These are phyloP conservation scores for Penaeus vannamei DNA, from an alignment of 1,140 invertebrate species.

Conservation along the genomic window DNA sequence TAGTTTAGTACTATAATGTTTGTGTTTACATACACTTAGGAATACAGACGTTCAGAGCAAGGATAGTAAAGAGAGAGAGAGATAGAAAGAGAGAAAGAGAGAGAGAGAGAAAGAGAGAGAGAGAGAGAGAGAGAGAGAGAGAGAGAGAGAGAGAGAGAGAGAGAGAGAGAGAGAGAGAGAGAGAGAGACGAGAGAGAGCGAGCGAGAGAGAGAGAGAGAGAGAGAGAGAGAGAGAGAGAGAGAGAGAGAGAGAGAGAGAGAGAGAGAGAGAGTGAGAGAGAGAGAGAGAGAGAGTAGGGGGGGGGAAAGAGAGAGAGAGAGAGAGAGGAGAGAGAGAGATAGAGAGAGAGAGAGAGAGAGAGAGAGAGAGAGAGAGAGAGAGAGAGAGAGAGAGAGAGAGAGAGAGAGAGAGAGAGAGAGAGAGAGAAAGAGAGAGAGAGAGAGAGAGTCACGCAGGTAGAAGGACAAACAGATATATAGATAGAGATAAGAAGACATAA, in stretches of 20 bases:
- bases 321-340: too few relatives aligned
- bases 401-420: not conserved
- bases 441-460: too few relatives aligned
- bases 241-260: not conserved
- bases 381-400: not conserved
- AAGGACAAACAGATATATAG: too few relatives aligned
- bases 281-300: too few relatives aligned
- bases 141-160: not conserved
- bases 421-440: not conserved
- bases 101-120: constrained; percentile 46
- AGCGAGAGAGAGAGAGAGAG: not conserved
- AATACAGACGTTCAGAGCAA: too few relatives aligned
- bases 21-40: too few relatives aligned
- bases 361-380: not conserved
- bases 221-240: not conserved
- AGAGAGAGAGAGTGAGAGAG: not conserved
- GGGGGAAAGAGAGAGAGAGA: not conserved
- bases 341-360: not conserved
- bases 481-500: too few relatives aligned
- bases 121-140: constrained; percentile 31
- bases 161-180: not conserved
- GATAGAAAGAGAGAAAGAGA: constrained; percentile 23
- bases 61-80: constrained; percentile 9
- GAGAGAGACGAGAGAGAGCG: not conserved
- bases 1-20: too few relatives aligned